These are phyloP conservation scores for Gallinago stenura DNA, from an alignment of 2,797 vertebrate genomes.

Conservation along the genomic window DNA sequence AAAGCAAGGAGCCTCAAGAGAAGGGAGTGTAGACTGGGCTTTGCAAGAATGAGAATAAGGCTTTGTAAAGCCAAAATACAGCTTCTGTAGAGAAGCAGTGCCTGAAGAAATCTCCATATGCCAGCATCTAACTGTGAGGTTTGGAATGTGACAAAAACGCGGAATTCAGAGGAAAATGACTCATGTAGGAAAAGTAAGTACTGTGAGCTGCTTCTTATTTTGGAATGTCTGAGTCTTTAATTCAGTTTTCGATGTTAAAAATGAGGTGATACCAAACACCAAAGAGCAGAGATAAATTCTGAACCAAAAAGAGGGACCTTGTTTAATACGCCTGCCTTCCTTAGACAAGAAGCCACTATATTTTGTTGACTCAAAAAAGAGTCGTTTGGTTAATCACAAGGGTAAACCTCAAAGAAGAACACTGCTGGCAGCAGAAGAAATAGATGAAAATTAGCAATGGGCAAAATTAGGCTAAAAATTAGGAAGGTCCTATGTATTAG, in stretches of 20 bases:
- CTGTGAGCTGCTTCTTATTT: neutral
- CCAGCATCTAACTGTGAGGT: neutral
- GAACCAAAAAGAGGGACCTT: neutral
- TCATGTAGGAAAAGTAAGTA: neutral
- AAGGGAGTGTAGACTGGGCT: neutral
- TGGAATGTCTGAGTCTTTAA: neutral
- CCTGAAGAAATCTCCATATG: slow-evolving; percentile 7
- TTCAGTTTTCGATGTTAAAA: neutral
- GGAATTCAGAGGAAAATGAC: neutral
- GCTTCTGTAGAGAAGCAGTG: neutral
- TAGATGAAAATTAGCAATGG: neutral
- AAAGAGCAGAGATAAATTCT: neutral
- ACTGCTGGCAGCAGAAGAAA: neutral
- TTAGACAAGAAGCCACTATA: neutral
- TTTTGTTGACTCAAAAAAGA: neutral
- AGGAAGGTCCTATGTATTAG: neutral
- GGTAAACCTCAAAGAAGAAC: neutral
- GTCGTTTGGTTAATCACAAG: neutral
- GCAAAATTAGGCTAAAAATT: neutral
- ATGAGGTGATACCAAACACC: neutral
- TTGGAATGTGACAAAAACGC: slow-evolving; percentile 4
- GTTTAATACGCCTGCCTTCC: neutral
- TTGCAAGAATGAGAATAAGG: neutral
- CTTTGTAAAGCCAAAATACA: neutral
- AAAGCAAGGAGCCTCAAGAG: neutral